Conservation (phyloP, 2,888 invertebrate species). For the Orthosia cruda region DNA sequence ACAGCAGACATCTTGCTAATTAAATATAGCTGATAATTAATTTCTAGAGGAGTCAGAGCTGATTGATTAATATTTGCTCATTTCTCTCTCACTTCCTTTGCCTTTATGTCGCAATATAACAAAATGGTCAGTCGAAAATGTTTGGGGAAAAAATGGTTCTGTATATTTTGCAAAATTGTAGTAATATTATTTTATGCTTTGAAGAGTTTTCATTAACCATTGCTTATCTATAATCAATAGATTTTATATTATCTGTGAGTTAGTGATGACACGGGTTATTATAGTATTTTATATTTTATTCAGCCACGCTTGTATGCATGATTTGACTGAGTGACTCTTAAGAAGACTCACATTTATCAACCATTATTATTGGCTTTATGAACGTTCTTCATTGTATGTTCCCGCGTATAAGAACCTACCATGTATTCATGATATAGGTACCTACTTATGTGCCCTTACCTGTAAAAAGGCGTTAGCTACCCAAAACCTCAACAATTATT, state of each 20-base stretch:
- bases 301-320: too few relatives aligned
- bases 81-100: slow-evolving; percentile 5
- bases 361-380: too few relatives aligned
- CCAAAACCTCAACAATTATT: slow-evolving; percentile 42
- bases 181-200: not conserved
- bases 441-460: not conserved
- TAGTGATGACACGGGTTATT: too few relatives aligned
- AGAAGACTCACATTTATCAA: too few relatives aligned
- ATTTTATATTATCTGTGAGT: too few relatives aligned
- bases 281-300: too few relatives aligned
- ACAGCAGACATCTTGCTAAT: slow-evolving; percentile 5
- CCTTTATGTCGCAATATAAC: slow-evolving; percentile 50
- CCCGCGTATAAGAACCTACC: not conserved
- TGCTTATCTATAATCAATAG: too few relatives aligned
- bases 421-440: not conserved
- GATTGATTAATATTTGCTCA: slow-evolving; percentile 60
- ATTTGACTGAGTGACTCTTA: too few relatives aligned
- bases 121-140: slow-evolving; percentile 3
- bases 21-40: slow-evolving; percentile 43
- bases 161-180: not conserved
- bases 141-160: slow-evolving; percentile 24
- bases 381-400: not conserved
- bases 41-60: slow-evolving; percentile 13
- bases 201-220: not conserved
- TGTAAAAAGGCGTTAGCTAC: not conserved